phyloP scores from a whole-genome alignment of 2,113 vertebrate species.

The Ranitomeya imitator region DNA sequence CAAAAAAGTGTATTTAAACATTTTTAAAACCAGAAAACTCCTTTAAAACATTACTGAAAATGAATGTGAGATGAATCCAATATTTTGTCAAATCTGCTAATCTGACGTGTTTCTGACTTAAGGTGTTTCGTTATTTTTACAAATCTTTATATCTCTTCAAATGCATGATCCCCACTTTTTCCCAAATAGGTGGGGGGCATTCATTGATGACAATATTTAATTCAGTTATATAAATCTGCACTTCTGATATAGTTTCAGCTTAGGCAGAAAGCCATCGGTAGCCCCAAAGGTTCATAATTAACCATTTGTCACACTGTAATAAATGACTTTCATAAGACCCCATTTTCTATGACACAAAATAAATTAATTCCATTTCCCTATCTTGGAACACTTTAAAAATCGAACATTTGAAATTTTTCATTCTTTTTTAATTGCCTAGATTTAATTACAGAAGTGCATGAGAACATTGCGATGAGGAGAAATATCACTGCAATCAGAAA shows the following conservation, averaged over 20 bases:
- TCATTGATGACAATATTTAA: background rate
- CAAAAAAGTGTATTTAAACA: too few species aligned
- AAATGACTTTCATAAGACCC: conserved; percentile 38
- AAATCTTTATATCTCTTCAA: too few species aligned
- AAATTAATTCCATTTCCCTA: conserved; percentile 8
- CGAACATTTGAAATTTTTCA: conserved; percentile 18
- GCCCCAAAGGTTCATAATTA: conserved; percentile 4
- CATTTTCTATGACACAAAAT: conserved; percentile 24
- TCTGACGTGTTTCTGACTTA: too few species aligned
- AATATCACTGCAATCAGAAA: conserved; percentile 33
- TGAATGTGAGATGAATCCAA: too few species aligned
- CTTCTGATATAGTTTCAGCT: background rate
- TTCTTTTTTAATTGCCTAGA: conserved; percentile 31
- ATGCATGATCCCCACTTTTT: too few species aligned
- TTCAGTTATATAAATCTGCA: background rate
- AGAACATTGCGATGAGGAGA: conserved; percentile 19
- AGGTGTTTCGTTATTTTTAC: too few species aligned
- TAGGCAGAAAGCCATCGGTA: background rate
- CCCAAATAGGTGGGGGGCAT: too few species aligned
- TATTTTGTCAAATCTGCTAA: too few species aligned
- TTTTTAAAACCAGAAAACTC: too few species aligned
- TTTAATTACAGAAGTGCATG: conserved; percentile 35
- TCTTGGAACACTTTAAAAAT: background rate
- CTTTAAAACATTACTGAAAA: too few species aligned
- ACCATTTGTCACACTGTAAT: conserved; percentile 35